Evolutionary conservation across 1,140 invertebrate genomes (phyloP).

Genomic region (Archegozetes longisetosus): DNA sequence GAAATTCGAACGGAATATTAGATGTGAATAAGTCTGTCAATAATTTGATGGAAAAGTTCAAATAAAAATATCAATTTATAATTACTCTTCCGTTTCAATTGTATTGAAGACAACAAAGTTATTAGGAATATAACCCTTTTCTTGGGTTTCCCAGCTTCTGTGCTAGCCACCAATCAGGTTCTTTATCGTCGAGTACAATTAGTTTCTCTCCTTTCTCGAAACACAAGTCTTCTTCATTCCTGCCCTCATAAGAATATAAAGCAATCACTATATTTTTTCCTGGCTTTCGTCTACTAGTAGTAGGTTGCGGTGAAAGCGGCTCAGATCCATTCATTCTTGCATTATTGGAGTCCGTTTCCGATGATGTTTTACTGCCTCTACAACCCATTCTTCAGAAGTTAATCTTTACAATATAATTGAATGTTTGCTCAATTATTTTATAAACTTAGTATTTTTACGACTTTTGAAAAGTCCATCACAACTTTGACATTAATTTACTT

Average conservation of each 20-base stretch:
- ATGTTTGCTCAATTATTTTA: too few relatives aligned
- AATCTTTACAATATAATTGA: not conserved
- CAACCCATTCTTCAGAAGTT: not conserved
- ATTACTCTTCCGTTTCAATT: slow-evolving; percentile 98
- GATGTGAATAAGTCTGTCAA: too few relatives aligned
- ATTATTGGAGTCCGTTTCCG: too few relatives aligned
- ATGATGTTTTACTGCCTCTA: not conserved
- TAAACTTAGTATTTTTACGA: too few relatives aligned
- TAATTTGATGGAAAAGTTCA: too few relatives aligned
- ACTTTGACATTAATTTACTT: too few relatives aligned
- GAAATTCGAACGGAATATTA: too few relatives aligned
- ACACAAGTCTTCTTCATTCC: slow-evolving; percentile 94
- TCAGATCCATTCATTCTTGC: too few relatives aligned
- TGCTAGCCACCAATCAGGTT: slow-evolving; percentile 98
- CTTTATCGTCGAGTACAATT: slow-evolving; percentile 94
- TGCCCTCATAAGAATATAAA: slow-evolving; percentile 93
- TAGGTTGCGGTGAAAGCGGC: too few relatives aligned
- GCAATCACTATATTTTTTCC: slow-evolving; percentile 67
- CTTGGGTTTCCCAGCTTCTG: slow-evolving; percentile 75
- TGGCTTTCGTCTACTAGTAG: not conserved
- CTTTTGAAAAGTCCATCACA: too few relatives aligned
- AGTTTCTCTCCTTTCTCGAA: slow-evolving; percentile 96
- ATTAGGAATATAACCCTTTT: slow-evolving; percentile 96
- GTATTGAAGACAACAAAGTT: slow-evolving; percentile 99
- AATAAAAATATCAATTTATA: slow-evolving; percentile 18